Evolutionary conservation across 2,888 invertebrate species (phyloP).

Genomic region (Drosophila pseudotalamancana): DNA sequence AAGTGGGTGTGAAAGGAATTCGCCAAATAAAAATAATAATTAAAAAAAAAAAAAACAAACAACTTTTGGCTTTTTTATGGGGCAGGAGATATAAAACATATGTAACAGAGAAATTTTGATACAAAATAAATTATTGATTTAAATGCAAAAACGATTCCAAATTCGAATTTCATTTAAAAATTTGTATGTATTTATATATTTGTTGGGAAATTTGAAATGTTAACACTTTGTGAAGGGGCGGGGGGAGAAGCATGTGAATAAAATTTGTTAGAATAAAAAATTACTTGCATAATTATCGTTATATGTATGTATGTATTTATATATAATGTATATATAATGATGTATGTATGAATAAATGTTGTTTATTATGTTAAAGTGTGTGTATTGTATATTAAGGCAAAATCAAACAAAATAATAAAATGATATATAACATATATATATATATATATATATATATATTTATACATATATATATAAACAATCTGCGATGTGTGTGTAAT

Average conservation of each 20-base stretch:
- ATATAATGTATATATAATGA: slow-evolving; percentile 26
- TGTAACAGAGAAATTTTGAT: slow-evolving; percentile 61
- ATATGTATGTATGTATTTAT: slow-evolving; percentile 14
- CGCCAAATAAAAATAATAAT: slow-evolving; percentile 12
- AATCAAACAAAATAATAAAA: background rate
- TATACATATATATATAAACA: background rate
- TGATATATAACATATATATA: too few relatives aligned
- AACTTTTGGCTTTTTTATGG: slow-evolving; percentile 23
- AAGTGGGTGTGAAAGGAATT: too few relatives aligned
- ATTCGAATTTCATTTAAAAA: slow-evolving; percentile 21
- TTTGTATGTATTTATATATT: slow-evolving; percentile 2
- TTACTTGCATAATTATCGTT: slow-evolving; percentile 13
- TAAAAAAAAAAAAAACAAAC: slow-evolving; percentile 11
- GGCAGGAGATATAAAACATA: background rate
- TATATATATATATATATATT: too few relatives aligned
- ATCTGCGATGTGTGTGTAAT: slow-evolving; percentile 12
- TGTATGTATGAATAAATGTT: slow-evolving; percentile 7
- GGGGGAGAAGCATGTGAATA: too few relatives aligned
- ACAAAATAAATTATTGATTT: slow-evolving; percentile 53
- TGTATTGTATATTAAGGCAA: slow-evolving; percentile 37
- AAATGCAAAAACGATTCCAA: slow-evolving; percentile 40
- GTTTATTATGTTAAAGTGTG: slow-evolving; percentile 4
- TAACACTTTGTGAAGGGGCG: too few relatives aligned
- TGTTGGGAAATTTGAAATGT: slow-evolving; percentile 19
- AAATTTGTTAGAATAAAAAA: slow-evolving; percentile 8